A percentile compares a stretch with the other conserved stretches of the same genome.
Evolutionary conservation across 2,888 invertebrate genomes (phyloP).

Genomic region (Noctua janthina): DNA sequence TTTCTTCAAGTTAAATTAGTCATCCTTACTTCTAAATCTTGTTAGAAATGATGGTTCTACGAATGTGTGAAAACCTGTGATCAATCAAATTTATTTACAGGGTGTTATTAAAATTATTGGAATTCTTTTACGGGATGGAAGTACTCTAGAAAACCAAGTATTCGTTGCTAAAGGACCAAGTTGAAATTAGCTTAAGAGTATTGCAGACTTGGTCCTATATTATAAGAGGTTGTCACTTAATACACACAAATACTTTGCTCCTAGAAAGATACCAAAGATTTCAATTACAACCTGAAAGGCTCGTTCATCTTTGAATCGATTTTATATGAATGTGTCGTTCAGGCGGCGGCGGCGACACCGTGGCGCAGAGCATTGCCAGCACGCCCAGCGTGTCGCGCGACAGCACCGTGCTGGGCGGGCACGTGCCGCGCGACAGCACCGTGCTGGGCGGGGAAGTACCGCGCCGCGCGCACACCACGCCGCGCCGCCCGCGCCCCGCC

Average conservation of each 20-base stretch:
- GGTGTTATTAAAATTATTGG: background rate
- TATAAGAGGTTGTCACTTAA: background rate
- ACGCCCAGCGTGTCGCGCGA: constrained; percentile 86
- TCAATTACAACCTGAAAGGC: background rate
- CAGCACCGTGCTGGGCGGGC: constrained; percentile 69
- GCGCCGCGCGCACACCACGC: constrained; percentile 66
- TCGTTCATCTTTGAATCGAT: background rate
- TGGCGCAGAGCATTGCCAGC: constrained; percentile 75
- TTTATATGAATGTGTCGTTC: background rate
- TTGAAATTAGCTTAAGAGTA: background rate
- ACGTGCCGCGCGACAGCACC: constrained; percentile 85
- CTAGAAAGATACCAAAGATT: background rate
- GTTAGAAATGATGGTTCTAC: background rate
- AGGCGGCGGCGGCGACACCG: constrained; percentile 59
- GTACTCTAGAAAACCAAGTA: background rate
- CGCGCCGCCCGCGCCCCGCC: constrained; percentile 67
- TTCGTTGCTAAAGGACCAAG: background rate
- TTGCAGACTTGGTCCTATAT: too few relatives aligned
- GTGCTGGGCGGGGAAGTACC: constrained; percentile 72
- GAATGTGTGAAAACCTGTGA: background rate
- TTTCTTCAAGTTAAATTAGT: background rate
- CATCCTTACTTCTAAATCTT: background rate
- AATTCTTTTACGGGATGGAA: background rate
- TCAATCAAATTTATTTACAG: background rate
- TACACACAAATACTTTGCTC: background rate